Conservation (phyloP, 2,113 vertebrate species). For the Micromys minutus region DNA sequence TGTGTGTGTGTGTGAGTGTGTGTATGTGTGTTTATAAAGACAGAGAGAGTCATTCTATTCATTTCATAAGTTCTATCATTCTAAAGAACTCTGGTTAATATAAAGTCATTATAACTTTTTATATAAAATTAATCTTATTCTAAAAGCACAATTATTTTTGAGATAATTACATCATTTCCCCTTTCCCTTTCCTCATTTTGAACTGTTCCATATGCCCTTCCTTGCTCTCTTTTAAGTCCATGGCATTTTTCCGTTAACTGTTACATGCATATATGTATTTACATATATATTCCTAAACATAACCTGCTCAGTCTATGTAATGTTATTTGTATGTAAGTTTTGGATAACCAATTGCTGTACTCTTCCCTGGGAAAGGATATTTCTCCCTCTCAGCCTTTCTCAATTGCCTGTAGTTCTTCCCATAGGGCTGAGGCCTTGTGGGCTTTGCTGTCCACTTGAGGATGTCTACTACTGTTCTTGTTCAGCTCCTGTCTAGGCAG, state of each 20-base stretch:
- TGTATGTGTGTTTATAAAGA: no score
- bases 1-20: no score
- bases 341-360: not conserved
- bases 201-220: no score
- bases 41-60: no score
- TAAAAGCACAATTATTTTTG: slow-evolving; percentile 1
- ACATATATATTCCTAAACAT: not conserved
- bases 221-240: not conserved
- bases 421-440: not conserved
- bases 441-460: not conserved
- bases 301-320: not conserved
- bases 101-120: not conserved
- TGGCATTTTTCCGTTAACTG: not conserved
- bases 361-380: not conserved
- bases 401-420: not conserved
- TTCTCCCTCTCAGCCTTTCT: not conserved
- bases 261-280: not conserved
- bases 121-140: slow-evolving; percentile 37
- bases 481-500: not conserved
- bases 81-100: not conserved
- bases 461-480: not conserved
- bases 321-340: not conserved
- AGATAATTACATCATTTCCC: not conserved
- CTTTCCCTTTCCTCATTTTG: not conserved
- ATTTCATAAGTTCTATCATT: not conserved